Evolutionary conservation across 2,888 invertebrate species (phyloP).

Genomic region (Cyclophora punctaria): DNA sequence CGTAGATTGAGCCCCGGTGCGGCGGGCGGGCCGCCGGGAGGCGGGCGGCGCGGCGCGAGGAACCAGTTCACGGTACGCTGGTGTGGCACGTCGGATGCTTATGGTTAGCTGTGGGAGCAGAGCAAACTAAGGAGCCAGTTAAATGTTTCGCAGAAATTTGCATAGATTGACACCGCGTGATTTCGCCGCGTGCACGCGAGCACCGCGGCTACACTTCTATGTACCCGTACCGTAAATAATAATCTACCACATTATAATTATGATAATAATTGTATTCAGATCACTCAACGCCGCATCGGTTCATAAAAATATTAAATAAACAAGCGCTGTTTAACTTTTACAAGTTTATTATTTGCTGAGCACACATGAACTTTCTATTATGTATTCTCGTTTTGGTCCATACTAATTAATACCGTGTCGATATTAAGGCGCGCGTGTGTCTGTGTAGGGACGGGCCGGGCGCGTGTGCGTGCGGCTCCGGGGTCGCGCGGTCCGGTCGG

Average conservation of each 20-base stretch:
- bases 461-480: slow-evolving; percentile 39
- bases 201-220: slow-evolving; percentile 31
- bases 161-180: slow-evolving; percentile 69
- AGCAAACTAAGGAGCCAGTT: slow-evolving; percentile 55
- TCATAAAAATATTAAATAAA: slow-evolving; percentile 56
- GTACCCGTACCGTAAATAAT: slow-evolving; percentile 19
- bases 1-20: slow-evolving; percentile 29
- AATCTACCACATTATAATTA: slow-evolving; percentile 39
- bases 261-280: slow-evolving; percentile 46
- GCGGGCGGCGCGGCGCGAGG: slow-evolving; percentile 21
- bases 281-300: slow-evolving; percentile 49
- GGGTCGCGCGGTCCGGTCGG: slow-evolving; percentile 3
- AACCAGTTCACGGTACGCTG: slow-evolving; percentile 34
- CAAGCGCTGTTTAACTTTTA: slow-evolving; percentile 51
- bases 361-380: slow-evolving; percentile 71
- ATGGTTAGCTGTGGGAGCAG: slow-evolving; percentile 50
- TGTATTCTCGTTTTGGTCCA: slow-evolving; percentile 69
- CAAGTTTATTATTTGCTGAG: slow-evolving; percentile 64
- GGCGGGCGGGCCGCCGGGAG: slow-evolving; percentile 20
- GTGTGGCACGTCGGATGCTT: slow-evolving; percentile 39
- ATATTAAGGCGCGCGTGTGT: slow-evolving; percentile 31
- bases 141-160: slow-evolving; percentile 72
- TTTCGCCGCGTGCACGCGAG: slow-evolving; percentile 48
- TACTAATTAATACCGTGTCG: slow-evolving; percentile 74
- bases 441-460: too few relatives aligned